Conservation (phyloP, 2,888 invertebrate species). For the Rutpela maculata region DNA sequence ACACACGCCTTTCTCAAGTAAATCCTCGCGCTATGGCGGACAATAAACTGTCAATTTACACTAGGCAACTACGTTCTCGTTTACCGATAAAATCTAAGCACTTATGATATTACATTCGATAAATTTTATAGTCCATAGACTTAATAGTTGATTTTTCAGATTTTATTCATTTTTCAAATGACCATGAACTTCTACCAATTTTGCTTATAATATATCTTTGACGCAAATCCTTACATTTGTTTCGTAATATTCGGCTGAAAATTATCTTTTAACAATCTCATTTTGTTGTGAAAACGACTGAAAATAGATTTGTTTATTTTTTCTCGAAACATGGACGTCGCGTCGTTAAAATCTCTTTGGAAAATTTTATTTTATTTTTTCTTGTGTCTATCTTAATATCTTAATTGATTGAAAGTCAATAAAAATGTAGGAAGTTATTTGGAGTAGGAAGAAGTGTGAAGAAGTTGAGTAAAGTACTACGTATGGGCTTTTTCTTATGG, state of each 20-base stretch:
- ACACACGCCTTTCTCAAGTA: too few species aligned
- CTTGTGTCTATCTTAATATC: not conserved
- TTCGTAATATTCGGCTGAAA: constrained; percentile 36
- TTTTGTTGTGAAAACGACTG: constrained; percentile 31
- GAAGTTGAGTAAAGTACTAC: not conserved
- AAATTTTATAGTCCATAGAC: too few species aligned
- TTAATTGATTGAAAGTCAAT: not conserved
- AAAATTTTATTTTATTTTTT: constrained; percentile 34
- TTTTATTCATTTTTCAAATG: too few species aligned
- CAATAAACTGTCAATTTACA: too few species aligned
- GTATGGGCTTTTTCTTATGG: not conserved
- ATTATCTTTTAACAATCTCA: constrained; percentile 41
- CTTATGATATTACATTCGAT: too few species aligned
- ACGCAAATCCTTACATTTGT: constrained; percentile 36
- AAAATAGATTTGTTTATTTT: constrained; percentile 42
- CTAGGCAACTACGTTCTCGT: too few species aligned
- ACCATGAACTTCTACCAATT: too few species aligned
- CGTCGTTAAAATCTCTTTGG: constrained; percentile 30
- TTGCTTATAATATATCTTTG: constrained; percentile 26
- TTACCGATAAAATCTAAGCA: too few species aligned
- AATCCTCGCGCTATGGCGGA: too few species aligned
- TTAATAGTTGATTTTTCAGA: too few species aligned
- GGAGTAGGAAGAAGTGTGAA: not conserved
- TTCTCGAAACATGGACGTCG: constrained; percentile 23
- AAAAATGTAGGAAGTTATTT: not conserved